A percentile compares a stretch with the other conserved stretches of the same genome.
These are phyloP conservation scores for Girardinichthys multiradiatus DNA, from an alignment of 2,113 vertebrate species.

Conservation along the genomic window DNA sequence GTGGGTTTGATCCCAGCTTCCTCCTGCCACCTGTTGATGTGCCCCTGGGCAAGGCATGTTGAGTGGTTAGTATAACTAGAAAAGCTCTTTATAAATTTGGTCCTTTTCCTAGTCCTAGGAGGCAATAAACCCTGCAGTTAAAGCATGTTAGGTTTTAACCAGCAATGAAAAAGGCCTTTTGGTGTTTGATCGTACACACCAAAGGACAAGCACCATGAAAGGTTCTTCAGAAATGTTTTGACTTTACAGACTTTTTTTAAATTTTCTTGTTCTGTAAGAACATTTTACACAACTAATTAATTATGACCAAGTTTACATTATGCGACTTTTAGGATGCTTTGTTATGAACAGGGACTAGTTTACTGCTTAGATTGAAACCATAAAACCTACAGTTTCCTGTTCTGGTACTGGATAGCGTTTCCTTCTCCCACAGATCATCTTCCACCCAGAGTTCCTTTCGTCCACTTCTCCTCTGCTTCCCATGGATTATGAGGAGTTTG, in stretches of 20 bases:
- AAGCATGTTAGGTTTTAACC: neutral
- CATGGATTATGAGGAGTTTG: constrained; percentile 94
- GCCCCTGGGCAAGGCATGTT: too few species aligned
- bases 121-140: neutral
- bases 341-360: too few species aligned
- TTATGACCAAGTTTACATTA: neutral
- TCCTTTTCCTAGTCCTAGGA: neutral
- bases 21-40: too few species aligned
- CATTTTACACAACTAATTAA: too few species aligned
- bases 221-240: too few species aligned
- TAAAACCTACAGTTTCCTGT: neutral
- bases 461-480: constrained; percentile 92
- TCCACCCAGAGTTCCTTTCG: constrained; percentile 93
- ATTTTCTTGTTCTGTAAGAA: too few species aligned
- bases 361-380: neutral
- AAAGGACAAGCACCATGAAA: too few species aligned
- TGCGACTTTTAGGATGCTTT: too few species aligned
- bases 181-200: too few species aligned
- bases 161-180: neutral
- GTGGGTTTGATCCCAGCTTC: too few species aligned
- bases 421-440: constrained; percentile 83
- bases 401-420: constrained; percentile 5
- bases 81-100: neutral
- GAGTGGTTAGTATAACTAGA: neutral
- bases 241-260: too few species aligned